Evolutionary conservation across 53 echinoderm and acorn worm species (phyloP).

Genomic region (Holothuria scabra): DNA sequence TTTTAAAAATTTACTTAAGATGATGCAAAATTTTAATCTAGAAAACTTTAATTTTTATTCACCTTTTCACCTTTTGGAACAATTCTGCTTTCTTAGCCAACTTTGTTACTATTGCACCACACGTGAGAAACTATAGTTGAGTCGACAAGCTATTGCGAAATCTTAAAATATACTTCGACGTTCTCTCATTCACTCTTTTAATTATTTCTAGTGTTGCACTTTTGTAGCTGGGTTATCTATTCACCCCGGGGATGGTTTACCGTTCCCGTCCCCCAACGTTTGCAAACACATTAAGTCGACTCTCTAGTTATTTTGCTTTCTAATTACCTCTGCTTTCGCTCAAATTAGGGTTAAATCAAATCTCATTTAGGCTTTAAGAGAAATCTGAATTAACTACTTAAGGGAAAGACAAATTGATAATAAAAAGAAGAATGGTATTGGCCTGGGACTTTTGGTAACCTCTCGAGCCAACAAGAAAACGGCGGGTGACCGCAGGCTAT

Average conservation of each 20-base stretch:
- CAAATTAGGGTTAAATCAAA: slow-evolving; percentile 53
- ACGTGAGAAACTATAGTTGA: too few relatives aligned
- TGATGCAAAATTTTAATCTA: too few relatives aligned
- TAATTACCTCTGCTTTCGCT: slow-evolving; percentile 40
- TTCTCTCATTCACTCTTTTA: too few relatives aligned
- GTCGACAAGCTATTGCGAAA: too few relatives aligned
- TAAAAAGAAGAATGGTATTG: slow-evolving; percentile 32
- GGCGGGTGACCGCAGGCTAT: slow-evolving; percentile 40
- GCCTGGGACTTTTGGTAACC: slow-evolving; percentile 45
- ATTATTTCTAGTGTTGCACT: too few relatives aligned
- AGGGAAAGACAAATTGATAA: slow-evolving; percentile 51
- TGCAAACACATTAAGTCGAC: slow-evolving; percentile 48
- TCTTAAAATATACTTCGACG: too few relatives aligned
- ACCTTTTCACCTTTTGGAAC: too few relatives aligned
- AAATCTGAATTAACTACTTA: slow-evolving; percentile 51
- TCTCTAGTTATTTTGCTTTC: slow-evolving; percentile 47
- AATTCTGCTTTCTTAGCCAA: too few relatives aligned
- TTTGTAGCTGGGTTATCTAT: too few relatives aligned
- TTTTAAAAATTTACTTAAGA: too few relatives aligned
- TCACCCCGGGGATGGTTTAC: slow-evolving; percentile 40
- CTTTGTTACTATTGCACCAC: too few relatives aligned
- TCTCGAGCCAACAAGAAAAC: slow-evolving; percentile 43
- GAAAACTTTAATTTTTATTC: too few relatives aligned
- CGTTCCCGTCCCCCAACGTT: slow-evolving; percentile 38
- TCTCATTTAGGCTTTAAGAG: slow-evolving; percentile 50